phyloP scores from a whole-genome alignment of 1,140 invertebrate genomes.

The Chrysomallon squamiferum region DNA sequence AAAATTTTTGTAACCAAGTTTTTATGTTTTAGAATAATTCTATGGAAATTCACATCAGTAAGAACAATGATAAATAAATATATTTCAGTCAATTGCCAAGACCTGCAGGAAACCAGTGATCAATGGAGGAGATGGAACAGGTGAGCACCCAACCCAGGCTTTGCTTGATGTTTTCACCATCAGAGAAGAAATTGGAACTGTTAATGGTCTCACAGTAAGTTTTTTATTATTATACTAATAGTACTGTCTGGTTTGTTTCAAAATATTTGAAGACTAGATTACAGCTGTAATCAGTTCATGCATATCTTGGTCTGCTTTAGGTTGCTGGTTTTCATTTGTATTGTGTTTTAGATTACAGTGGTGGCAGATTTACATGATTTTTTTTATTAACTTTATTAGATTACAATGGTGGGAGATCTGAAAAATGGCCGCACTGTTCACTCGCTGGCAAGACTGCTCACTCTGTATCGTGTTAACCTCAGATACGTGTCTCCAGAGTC shows the following conservation, averaged over 20 bases:
- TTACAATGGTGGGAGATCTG: slow-evolving; percentile 86
- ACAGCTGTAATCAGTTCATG: too few relatives aligned
- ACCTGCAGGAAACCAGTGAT: slow-evolving; percentile 88
- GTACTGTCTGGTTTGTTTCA: too few relatives aligned
- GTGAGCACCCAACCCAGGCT: slow-evolving; percentile 98
- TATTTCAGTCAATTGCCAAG: slow-evolving; percentile 76
- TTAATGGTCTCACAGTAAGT: slow-evolving; percentile 86
- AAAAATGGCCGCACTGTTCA: slow-evolving; percentile 98
- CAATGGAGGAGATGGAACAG: slow-evolving; percentile 97
- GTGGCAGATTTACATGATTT: too few relatives aligned
- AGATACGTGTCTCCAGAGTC: slow-evolving; percentile 86
- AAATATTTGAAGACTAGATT: too few relatives aligned
- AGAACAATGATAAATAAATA: neutral
- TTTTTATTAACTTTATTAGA: too few relatives aligned
- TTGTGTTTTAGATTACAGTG: too few relatives aligned
- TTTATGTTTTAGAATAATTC: too few relatives aligned
- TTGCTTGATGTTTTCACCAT: slow-evolving; percentile 98
- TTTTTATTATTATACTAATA: too few relatives aligned
- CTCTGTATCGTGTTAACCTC: slow-evolving; percentile 61
- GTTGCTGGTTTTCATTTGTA: too few relatives aligned
- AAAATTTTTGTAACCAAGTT: too few relatives aligned
- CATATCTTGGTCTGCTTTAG: too few relatives aligned
- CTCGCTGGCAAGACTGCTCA: slow-evolving; percentile 79
- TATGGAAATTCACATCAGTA: too few relatives aligned
- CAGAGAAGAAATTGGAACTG: slow-evolving; percentile 97